Evolutionary conservation across 2,113 vertebrate species (phyloP).

Genomic region (Psittacula cyanocephala): DNA sequence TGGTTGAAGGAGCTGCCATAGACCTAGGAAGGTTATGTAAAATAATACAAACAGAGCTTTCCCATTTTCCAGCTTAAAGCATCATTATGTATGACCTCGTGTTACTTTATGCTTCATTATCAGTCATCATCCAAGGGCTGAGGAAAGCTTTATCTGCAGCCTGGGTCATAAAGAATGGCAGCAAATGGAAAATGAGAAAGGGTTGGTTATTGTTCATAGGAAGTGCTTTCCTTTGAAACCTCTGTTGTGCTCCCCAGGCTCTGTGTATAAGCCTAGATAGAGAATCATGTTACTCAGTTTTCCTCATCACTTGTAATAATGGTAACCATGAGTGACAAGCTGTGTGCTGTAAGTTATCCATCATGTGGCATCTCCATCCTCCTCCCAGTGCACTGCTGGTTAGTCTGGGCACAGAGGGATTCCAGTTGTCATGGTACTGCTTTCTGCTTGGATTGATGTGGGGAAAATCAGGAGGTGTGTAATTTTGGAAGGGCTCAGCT

Average conservation of each 20-base stretch:
- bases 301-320: not conserved
- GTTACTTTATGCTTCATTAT: not conserved
- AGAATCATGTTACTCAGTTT: not conserved
- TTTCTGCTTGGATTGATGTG: not conserved
- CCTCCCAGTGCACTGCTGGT: fast-evolving
- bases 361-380: not conserved
- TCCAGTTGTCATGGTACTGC: not conserved
- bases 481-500: not conserved
- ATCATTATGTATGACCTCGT: not conserved
- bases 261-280: fast-evolving
- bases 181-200: not conserved
- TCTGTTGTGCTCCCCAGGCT: not conserved
- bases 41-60: not conserved
- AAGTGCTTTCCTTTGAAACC: not conserved
- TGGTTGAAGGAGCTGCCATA: not conserved
- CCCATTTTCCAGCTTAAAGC: not conserved
- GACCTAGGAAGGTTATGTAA: not conserved
- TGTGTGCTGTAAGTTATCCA: not conserved
- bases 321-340: not conserved
- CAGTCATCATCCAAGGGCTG: not conserved
- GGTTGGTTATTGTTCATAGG: not conserved
- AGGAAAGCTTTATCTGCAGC: not conserved
- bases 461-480: too few species aligned
- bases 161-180: not conserved
- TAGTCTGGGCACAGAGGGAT: not conserved